These are phyloP conservation scores for Halocynthia aurantium DNA, from an alignment of 23 tunicate species.

Conservation along the genomic window DNA sequence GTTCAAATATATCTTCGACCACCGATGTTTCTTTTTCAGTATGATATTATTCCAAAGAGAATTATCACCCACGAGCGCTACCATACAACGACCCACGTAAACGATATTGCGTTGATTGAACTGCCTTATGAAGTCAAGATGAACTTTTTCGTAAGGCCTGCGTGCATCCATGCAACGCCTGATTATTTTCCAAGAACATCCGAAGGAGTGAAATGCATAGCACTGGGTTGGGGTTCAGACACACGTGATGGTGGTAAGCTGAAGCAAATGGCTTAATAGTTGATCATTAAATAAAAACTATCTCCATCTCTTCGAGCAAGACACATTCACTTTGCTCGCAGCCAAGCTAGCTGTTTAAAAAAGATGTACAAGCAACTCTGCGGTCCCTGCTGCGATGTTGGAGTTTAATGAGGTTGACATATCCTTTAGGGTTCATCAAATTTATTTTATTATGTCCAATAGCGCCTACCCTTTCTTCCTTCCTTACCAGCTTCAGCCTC, in stretches of 20 bases:
- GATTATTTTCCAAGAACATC: neutral
- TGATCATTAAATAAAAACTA: too few relatives aligned
- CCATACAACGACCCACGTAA: slow-evolving; percentile 16
- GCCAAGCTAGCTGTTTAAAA: too few relatives aligned
- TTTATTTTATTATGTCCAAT: too few relatives aligned
- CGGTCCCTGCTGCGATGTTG: too few relatives aligned
- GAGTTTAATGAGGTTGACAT: too few relatives aligned
- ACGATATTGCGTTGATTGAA: slow-evolving; percentile 69
- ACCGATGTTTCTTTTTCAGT: neutral
- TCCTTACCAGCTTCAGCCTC: too few relatives aligned
- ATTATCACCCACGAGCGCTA: slow-evolving; percentile 48
- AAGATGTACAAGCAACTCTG: too few relatives aligned
- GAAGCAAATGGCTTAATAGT: too few relatives aligned
- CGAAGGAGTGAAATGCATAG: slow-evolving; percentile 8
- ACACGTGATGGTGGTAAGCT: slow-evolving; percentile 2
- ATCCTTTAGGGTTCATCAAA: too few relatives aligned
- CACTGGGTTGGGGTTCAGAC: slow-evolving; percentile 22
- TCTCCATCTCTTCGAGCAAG: too few relatives aligned
- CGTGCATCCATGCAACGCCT: slow-evolving; percentile 25
- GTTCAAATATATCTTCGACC: neutral
- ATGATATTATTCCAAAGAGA: slow-evolving; percentile 18
- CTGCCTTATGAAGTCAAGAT: slow-evolving; percentile 16
- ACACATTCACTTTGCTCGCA: too few relatives aligned
- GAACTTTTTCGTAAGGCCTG: slow-evolving; percentile 53
- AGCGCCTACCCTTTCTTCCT: too few relatives aligned